These are phyloP conservation scores for Panthera tigris DNA, from an alignment of 2,113 vertebrate species.

Conservation along the genomic window DNA sequence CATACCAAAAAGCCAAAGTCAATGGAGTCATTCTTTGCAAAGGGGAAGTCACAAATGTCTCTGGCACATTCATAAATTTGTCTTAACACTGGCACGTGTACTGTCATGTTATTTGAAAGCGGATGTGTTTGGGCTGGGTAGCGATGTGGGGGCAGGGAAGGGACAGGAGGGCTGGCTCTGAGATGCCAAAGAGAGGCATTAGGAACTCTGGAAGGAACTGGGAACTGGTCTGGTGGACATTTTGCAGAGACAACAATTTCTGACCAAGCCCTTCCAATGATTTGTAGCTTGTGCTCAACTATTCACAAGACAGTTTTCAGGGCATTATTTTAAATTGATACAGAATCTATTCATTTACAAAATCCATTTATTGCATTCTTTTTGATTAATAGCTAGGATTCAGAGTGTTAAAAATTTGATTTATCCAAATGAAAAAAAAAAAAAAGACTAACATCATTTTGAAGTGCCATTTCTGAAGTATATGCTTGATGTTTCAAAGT, in stretches of 20 bases:
- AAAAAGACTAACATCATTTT: conserved; percentile 8
- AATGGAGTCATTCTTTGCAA: background rate
- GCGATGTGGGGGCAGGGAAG: too few relatives aligned
- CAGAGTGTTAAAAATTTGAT: background rate
- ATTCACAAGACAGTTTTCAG: background rate
- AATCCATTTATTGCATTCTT: conserved; percentile 60
- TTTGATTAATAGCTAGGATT: conserved; percentile 33
- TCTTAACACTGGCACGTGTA: background rate
- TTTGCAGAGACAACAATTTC: background rate
- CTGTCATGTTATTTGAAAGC: background rate
- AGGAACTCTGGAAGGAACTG: background rate
- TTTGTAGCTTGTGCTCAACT: background rate
- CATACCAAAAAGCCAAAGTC: background rate
- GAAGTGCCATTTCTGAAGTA: conserved; percentile 33
- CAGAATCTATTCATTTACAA: background rate
- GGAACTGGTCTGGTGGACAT: background rate
- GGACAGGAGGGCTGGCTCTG: background rate
- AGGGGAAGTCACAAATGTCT: background rate
- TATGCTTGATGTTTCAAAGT: background rate
- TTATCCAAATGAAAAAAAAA: conserved; percentile 10
- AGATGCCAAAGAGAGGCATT: background rate
- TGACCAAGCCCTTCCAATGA: background rate
- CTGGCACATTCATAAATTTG: background rate
- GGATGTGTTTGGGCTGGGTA: background rate
- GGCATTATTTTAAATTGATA: conserved; percentile 21